These are phyloP conservation scores for Xanthorhoe spadicearia DNA, from an alignment of 2,888 invertebrate species.

Conservation along the genomic window DNA sequence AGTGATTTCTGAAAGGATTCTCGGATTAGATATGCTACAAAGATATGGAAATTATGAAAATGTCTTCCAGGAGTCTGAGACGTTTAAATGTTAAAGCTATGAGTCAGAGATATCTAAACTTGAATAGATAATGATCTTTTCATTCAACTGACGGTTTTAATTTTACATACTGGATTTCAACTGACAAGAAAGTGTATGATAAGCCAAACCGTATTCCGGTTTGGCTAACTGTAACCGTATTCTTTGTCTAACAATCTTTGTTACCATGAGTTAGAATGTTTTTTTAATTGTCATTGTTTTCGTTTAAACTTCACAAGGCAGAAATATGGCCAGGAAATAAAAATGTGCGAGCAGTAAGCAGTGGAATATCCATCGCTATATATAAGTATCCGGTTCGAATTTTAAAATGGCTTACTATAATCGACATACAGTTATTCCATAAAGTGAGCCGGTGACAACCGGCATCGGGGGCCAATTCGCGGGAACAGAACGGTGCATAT, in stretches of 20 bases:
- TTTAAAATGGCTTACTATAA: conserved; percentile 26
- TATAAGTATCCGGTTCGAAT: conserved; percentile 5
- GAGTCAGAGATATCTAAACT: not conserved
- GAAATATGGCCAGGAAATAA: not conserved
- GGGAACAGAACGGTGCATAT: conserved; percentile 46
- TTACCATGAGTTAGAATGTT: not conserved
- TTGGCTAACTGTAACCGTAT: no score
- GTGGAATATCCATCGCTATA: not conserved
- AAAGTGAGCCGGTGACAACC: conserved; percentile 37
- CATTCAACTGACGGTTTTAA: not conserved
- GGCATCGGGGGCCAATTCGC: conserved; percentile 40
- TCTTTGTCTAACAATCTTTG: not conserved
- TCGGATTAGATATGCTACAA: conserved; percentile 29
- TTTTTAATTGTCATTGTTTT: no score
- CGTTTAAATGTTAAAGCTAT: conserved; percentile 19
- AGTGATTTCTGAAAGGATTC: conserved; percentile 31
- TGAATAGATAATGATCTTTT: conserved; percentile 18
- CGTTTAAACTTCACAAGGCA: not conserved
- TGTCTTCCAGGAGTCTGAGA: conserved; percentile 9
- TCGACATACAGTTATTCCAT: conserved; percentile 31
- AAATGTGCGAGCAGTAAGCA: not conserved
- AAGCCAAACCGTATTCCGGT: not conserved
- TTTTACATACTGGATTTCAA: not conserved
- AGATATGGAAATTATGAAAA: conserved; percentile 37
- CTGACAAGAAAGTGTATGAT: not conserved